Percentiles rank a stretch among this genome's conserved stretches.
These are phyloP conservation scores for Bambusicola thoracicus DNA, from an alignment of 2,113 vertebrate genomes.

Conservation along the genomic window DNA sequence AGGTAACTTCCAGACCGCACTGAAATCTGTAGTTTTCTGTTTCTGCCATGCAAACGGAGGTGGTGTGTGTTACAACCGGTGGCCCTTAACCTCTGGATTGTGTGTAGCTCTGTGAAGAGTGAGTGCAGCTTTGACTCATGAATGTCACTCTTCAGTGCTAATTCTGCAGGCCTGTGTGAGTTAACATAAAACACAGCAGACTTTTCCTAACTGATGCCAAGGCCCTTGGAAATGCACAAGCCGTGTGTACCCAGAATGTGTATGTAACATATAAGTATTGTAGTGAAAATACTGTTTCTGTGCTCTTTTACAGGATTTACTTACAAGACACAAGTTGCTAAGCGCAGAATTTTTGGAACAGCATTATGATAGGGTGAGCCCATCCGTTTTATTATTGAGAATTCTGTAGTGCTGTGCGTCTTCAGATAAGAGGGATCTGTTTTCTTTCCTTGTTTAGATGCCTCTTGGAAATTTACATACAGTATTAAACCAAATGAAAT, in stretches of 20 bases:
- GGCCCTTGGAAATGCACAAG: not conserved
- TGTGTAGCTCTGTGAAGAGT: not conserved
- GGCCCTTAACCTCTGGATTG: not conserved
- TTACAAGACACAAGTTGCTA: slow-evolving; percentile 88
- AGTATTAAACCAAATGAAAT: not conserved
- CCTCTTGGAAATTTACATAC: not conserved
- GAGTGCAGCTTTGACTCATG: not conserved
- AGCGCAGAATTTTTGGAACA: slow-evolving; percentile 90
- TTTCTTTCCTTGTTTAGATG: not conserved
- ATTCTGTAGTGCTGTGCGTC: not conserved
- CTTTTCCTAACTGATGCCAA: not conserved
- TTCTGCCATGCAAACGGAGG: rapidly evolving
- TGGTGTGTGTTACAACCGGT: not conserved
- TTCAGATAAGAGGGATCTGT: not conserved
- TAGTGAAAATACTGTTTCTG: not conserved
- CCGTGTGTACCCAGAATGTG: not conserved
- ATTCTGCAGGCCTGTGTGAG: not conserved
- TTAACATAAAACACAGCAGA: not conserved
- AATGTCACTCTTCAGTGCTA: not conserved
- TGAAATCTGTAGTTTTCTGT: not conserved
- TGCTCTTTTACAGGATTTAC: slow-evolving; percentile 81
- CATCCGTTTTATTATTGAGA: not conserved
- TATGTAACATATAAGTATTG: not conserved
- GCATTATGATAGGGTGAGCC: slow-evolving; percentile 87
- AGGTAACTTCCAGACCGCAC: slow-evolving; percentile 68